Evolutionary conservation across 2,888 invertebrate genomes (phyloP), one percentile per base, ranked within the genome.

Genomic region (Lydus trimaculatus): DNA sequence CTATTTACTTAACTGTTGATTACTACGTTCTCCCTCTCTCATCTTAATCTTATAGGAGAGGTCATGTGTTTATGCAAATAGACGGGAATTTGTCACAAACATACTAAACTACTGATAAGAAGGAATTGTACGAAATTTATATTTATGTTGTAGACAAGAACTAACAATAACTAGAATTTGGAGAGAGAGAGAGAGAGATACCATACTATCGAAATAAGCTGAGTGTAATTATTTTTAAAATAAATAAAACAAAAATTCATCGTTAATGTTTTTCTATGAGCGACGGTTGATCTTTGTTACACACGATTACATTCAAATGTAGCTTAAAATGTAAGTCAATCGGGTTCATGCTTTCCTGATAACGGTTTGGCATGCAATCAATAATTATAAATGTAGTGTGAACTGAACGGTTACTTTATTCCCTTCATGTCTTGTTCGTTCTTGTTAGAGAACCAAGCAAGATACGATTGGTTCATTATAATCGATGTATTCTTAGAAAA

Each of bases 1-100:
- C 74, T 76, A 76, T 76, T 74, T 74, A 72, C 69, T 71, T 73
- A 74, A 74, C 72, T 74, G 74, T 74, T 75, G 74, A 75, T 75
- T 74, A 73, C 72, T 66, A 71, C 67, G 69, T 71, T 65, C 72
- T 66, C 68, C 63, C 66, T 66, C 63, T 70, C 61, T 8, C 23
- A 17, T 52, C 20, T 48, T 48, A 17, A 48, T 48, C 48, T 23
- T 11, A 11, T 23, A 3, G 5, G 7, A 52, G 9, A 20, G 48
- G 48, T 52, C 48, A 52, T 52, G 23, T 20, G 9, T 52, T 52
- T 52, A 52, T 13, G 39, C 5, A n/a, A 39, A 39, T n/a, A 33
- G n/a, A 39, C 15, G 7, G 39, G 15, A 39, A 39, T 39, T 39
- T 39, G 39, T 52, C 9, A 23, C 23, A 52, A 43, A 43, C 36